phyloP scores from a whole-genome alignment of 2,113 vertebrate species.

The Scolopax mira region DNA sequence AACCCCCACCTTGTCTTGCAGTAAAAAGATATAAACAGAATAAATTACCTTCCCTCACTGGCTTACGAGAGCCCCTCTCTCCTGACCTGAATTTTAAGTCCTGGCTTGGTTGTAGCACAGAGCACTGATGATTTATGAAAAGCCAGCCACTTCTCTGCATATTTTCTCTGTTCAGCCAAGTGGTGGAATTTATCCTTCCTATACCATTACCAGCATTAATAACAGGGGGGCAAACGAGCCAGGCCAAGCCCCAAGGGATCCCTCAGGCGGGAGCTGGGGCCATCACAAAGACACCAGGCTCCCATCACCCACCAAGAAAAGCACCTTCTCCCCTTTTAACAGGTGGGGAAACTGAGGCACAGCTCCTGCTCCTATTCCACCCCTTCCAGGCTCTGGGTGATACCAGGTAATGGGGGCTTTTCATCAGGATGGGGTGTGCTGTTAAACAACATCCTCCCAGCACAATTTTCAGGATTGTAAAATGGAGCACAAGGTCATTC shows the following conservation, averaged over 20 bases:
- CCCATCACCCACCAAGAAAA: neutral
- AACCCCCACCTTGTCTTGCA: constrained; percentile 31
- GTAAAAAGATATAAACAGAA: constrained; percentile 79
- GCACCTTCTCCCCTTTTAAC: neutral
- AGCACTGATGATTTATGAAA: constrained; percentile 72
- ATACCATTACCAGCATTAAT: constrained; percentile 65
- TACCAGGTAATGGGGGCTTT: rapidly evolving
- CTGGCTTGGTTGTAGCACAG: constrained; percentile 21
- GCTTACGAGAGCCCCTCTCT: constrained; percentile 69
- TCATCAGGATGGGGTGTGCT: rapidly evolving
- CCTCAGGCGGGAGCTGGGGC: neutral
- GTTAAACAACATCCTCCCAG: neutral
- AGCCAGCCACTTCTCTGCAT: constrained; percentile 67
- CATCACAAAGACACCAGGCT: rapidly evolving
- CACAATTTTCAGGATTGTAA: neutral
- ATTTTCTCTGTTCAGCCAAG: constrained; percentile 72
- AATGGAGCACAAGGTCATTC: neutral
- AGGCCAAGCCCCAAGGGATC: neutral
- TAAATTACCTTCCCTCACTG: constrained; percentile 71
- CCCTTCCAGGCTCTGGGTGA: rapidly evolving
- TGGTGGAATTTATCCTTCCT: constrained; percentile 75
- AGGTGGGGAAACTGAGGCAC: neutral
- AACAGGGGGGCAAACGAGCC: constrained; percentile 54
- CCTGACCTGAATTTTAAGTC: constrained; percentile 81
- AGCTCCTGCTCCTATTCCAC: neutral